A percentile compares a stretch with the other conserved stretches of the same genome.
Conservation (phyloP, 2,888 invertebrate genomes). For the Mimas tiliae region DNA sequence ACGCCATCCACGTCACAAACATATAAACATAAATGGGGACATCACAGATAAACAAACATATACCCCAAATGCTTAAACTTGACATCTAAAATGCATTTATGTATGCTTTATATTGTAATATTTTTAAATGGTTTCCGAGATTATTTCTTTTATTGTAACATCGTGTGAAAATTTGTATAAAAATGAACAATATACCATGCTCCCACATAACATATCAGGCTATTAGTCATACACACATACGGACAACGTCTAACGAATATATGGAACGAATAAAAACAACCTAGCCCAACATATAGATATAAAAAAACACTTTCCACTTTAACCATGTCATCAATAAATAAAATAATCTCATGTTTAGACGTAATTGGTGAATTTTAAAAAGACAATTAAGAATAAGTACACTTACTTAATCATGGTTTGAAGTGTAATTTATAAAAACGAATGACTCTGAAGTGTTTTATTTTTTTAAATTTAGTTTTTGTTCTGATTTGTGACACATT, state of each 20-base stretch:
- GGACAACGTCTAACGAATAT: conserved; percentile 59
- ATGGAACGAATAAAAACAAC: conserved; percentile 35
- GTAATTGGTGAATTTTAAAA: conserved; percentile 57
- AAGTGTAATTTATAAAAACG: conserved; percentile 28
- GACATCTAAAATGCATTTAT: conserved; percentile 69
- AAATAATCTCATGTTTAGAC: conserved; percentile 72
- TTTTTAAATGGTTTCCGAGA: conserved; percentile 61
- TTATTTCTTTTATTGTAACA: conserved; percentile 71
- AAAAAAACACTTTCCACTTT: conserved; percentile 33
- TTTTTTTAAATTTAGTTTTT: background rate
- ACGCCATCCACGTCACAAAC: background rate
- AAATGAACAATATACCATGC: conserved; percentile 61
- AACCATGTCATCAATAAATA: conserved; percentile 63
- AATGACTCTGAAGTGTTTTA: background rate
- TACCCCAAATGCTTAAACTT: conserved; percentile 61
- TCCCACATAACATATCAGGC: conserved; percentile 68
- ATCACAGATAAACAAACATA: conserved; percentile 15
- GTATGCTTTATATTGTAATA: conserved; percentile 62
- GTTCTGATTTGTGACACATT: conserved; percentile 28
- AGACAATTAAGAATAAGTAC: conserved; percentile 26
- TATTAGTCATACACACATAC: conserved; percentile 74
- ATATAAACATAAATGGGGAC: background rate
- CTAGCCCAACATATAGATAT: conserved; percentile 40
- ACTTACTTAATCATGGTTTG: conserved; percentile 29
- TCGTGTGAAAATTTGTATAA: conserved; percentile 41